These are phyloP conservation scores for Drosophila nigritarsus DNA, from an alignment of 2,888 invertebrate species.

Conservation along the genomic window DNA sequence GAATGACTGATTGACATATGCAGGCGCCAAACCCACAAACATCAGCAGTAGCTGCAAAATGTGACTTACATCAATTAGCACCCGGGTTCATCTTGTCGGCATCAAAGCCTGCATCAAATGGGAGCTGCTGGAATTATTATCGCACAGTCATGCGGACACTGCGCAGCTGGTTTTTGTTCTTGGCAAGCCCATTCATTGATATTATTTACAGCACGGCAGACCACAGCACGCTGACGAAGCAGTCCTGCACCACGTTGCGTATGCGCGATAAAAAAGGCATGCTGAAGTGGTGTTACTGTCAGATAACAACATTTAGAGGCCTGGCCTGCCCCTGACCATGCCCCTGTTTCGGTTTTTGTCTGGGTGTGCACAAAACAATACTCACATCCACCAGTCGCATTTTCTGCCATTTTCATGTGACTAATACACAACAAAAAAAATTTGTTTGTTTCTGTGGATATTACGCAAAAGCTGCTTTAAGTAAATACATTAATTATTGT, in stretches of 20 bases:
- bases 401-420: not conserved
- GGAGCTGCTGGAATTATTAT: not conserved
- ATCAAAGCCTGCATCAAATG: constrained; percentile 2
- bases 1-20: constrained; percentile 45
- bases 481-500: not conserved
- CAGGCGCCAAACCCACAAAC: constrained; percentile 26
- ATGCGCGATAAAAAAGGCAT: constrained; percentile 46
- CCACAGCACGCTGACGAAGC: constrained; percentile 13
- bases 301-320: constrained; percentile 61
- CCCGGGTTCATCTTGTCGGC: constrained; percentile 27
- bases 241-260: constrained; percentile 49
- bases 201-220: constrained; percentile 24
- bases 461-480: not conserved
- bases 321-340: not conserved
- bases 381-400: constrained; percentile 1
- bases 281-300: constrained; percentile 55
- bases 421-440: constrained; percentile 9
- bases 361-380: constrained; percentile 8
- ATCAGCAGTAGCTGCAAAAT: constrained; percentile 23
- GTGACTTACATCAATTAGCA: constrained; percentile 40
- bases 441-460: not conserved
- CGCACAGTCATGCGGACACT: constrained; percentile 11
- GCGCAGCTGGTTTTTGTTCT: constrained; percentile 22
- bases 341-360: constrained; percentile 2
- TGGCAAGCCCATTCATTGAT: constrained; percentile 33